Base-by-base conservation (phyloP, 2,113 vertebrate genomes). In the Scartelaos histophorus region DNA sequence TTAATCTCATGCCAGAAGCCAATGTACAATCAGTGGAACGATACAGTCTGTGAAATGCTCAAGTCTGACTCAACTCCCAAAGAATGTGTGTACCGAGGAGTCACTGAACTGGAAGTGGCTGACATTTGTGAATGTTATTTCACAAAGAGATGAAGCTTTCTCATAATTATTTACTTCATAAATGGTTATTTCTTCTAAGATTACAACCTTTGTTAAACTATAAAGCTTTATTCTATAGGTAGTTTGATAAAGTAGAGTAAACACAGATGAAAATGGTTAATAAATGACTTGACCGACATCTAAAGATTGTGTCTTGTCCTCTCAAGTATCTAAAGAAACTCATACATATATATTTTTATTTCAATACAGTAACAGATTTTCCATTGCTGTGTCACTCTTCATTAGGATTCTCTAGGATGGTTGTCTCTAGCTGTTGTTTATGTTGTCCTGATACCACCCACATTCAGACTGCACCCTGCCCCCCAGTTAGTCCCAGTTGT, bases 361-460 rank as follows among this genome's bases (percentile, higher is more conserved):
- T 15, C 15, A 4, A 3, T 16, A 47, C 16, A 13, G 3, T 47
- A 15, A 15, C 46, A 16, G 13, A 47, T 47, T 47, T 15, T 3
- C 13, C 13, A 47, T 43, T 43, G 9, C 38, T 43, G 46, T 61
- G 58, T 34, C 24, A 61, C 25, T 35, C 58, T 16, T 16, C 61
- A 11, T 64, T 38, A 16, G 13, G 24, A 34, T n/a, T 35, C 7
- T 38, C 25, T 19, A 19, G 9, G 51, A 1, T 29, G 1, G 22
- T 22, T 65, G 17, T 67, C 15, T 56, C 9, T 67, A 25, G 54
- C 38, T 46, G 24, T 45, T 13, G 11, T 58, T 21, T 70, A 46
- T 60, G 45, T 13, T 2, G 9, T 45, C 19, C 69, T 70, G 76
- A 86, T 71, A 69, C 87, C 85, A 79, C 85, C 74, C 81, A 61